These are phyloP conservation scores for Ichneumon xanthorius DNA, from an alignment of 2,888 invertebrate genomes.

Conservation along the genomic window DNA sequence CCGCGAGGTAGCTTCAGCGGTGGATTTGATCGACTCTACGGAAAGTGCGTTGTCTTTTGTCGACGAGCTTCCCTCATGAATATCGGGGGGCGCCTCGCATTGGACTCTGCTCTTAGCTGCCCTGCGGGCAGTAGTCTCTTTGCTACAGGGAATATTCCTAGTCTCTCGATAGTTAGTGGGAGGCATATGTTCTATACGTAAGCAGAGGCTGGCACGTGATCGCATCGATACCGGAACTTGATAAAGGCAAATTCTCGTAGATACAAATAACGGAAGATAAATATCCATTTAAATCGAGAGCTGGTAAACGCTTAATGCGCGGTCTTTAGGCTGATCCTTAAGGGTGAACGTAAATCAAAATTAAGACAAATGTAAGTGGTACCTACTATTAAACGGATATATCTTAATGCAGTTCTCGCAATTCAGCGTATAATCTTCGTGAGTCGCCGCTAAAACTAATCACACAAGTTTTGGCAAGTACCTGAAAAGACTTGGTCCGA, in stretches of 20 bases:
- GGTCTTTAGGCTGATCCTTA: background rate
- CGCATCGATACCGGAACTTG: conserved; percentile 56
- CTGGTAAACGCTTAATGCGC: background rate
- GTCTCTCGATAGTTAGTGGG: background rate
- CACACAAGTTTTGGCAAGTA: conserved; percentile 65
- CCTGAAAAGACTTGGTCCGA: conserved; percentile 79
- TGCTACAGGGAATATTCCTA: background rate
- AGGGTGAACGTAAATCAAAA: background rate
- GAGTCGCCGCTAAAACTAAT: conserved; percentile 1
- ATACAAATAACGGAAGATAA: background rate
- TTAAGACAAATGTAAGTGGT: background rate
- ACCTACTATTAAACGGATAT: background rate
- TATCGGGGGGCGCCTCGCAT: background rate
- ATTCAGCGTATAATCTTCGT: background rate
- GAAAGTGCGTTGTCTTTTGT: background rate
- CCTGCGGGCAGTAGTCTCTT: background rate
- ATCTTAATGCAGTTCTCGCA: background rate
- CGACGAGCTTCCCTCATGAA: background rate
- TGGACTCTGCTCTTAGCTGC: background rate
- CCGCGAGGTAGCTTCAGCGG: background rate
- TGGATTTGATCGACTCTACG: background rate
- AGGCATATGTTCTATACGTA: background rate
- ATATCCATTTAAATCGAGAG: background rate
- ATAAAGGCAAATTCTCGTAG: conserved; percentile 8
- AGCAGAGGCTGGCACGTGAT: background rate